Evolutionary conservation across 1,140 invertebrate genomes (phyloP).

Genomic region (Chionoecetes opilio): DNA sequence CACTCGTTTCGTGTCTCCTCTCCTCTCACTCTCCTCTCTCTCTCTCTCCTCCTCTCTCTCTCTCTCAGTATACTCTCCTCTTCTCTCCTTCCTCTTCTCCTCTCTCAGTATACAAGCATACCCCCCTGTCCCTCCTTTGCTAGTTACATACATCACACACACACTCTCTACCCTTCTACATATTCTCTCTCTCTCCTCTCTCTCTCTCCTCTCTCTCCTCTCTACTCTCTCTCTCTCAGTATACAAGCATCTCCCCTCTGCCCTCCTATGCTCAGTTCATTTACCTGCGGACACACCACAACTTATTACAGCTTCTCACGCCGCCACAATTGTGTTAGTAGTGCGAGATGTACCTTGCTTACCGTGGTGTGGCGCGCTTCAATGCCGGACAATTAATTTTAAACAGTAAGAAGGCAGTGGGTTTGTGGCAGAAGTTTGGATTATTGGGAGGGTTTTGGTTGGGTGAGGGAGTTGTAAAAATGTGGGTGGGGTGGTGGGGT

Average conservation of each 20-base stretch:
- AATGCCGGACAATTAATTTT: conserved; percentile 73
- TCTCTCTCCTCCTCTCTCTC: not conserved
- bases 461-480: too few relatives aligned
- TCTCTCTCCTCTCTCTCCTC: not conserved
- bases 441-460: conserved; percentile 36
- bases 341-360: conserved; percentile 56
- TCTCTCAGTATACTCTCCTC: not conserved
- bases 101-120: too few relatives aligned
- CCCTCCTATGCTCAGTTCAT: too few relatives aligned
- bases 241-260: not conserved
- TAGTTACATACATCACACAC: too few relatives aligned
- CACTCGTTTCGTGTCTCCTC: not conserved
- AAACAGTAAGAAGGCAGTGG: conserved; percentile 74
- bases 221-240: not conserved
- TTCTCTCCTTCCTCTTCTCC: too few relatives aligned
- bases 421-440: conserved; percentile 69
- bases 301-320: conserved; percentile 44
- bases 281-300: not conserved
- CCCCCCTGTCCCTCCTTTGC: too few relatives aligned
- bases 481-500: too few relatives aligned
- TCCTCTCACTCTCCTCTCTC: not conserved
- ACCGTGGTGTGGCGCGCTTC: conserved; percentile 62
- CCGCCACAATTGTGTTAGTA: conserved; percentile 64
- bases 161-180: too few relatives aligned
- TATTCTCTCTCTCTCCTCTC: not conserved